phyloP scores from a whole-genome alignment of 2,113 vertebrate genomes.

The Corythaeola cristata region DNA sequence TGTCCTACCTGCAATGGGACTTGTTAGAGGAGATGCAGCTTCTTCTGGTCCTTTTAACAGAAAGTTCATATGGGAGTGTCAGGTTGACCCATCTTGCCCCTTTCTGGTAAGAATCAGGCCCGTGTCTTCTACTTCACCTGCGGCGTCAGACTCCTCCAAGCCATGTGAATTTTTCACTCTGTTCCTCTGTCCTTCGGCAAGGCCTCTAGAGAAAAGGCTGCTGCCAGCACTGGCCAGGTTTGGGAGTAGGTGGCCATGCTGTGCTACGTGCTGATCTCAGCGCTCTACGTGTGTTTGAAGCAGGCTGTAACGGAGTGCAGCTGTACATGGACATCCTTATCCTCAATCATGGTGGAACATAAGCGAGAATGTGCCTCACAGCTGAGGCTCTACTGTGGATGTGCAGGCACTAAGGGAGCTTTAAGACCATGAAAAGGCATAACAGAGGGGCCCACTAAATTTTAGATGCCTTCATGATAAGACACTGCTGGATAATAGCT shows the following conservation, averaged over 20 bases:
- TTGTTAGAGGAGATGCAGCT: not conserved
- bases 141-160: not conserved
- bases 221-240: not conserved
- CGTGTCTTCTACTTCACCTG: not conserved
- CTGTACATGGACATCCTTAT: not conserved
- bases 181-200: not conserved
- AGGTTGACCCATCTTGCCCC: not conserved
- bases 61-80: accelerated
- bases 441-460: not conserved
- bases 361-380: not conserved
- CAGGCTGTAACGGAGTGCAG: not conserved
- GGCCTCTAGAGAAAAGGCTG: not conserved
- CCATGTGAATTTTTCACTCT: not conserved
- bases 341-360: not conserved
- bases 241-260: not conserved
- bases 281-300: not conserved
- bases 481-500: not conserved
- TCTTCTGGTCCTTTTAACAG: not conserved
- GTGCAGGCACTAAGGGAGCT: not conserved
- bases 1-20: not conserved
- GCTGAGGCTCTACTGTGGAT: not conserved
- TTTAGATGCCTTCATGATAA: not conserved
- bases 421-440: not conserved
- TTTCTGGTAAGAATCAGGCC: not conserved
- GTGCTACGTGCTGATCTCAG: not conserved